phyloP scores from a whole-genome alignment of 2,888 invertebrate species.

The Drosophila stalkeri region DNA sequence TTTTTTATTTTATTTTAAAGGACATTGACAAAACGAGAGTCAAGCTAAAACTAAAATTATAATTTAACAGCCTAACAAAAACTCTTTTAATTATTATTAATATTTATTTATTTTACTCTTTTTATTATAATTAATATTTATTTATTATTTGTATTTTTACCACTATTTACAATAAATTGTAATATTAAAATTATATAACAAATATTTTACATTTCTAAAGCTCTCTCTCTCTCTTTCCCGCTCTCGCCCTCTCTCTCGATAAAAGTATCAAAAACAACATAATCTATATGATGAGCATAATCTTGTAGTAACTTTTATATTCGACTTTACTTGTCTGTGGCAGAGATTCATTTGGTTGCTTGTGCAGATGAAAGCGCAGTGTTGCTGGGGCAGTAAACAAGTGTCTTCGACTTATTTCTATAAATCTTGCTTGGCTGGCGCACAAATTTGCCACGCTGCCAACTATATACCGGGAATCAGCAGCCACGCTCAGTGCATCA shows the following conservation, averaged over 20 bases:
- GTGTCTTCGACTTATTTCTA: constrained; percentile 66
- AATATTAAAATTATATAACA: not conserved
- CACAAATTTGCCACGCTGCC: constrained; percentile 46
- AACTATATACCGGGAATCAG: constrained; percentile 60
- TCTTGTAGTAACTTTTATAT: constrained; percentile 39
- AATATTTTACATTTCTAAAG: not conserved
- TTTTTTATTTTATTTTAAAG: no score
- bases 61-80: no score
- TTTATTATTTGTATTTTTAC: no score
- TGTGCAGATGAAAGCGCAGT: constrained; percentile 25
- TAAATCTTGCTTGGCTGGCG: constrained; percentile 68
- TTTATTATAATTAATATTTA: no score
- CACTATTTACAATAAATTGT: no score
- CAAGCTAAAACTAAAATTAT: no score
- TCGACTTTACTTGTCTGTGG: constrained; percentile 18
- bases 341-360: constrained; percentile 42
- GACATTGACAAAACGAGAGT: no score
- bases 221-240: not conserved
- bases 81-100: no score
- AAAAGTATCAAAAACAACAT: constrained; percentile 11
- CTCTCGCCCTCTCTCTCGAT: not conserved
- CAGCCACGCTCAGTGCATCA: constrained; percentile 58
- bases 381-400: constrained; percentile 44
- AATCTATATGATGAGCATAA: constrained; percentile 49
- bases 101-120: no score